Percentiles rank a stretch among this genome's conserved stretches.
These are phyloP conservation scores for Morone saxatilis DNA, from an alignment of 2,113 vertebrate genomes.

Conservation along the genomic window DNA sequence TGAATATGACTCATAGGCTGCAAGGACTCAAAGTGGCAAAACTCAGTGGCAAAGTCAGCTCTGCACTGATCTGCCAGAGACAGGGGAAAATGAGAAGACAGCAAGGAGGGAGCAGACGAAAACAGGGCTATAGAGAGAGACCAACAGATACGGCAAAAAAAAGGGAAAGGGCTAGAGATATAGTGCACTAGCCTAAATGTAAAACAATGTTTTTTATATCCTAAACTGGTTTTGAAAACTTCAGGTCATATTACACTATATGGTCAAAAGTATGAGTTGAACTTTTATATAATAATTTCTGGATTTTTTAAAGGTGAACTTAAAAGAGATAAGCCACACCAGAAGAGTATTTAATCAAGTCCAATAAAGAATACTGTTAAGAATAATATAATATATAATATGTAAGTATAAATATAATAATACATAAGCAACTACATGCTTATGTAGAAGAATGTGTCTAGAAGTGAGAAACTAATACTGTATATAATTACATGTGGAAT, in stretches of 20 bases:
- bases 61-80: constrained; percentile 3
- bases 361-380: background rate
- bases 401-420: too few relatives aligned
- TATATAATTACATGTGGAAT: too few relatives aligned
- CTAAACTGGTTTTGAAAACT: too few relatives aligned
- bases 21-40: constrained; percentile 14
- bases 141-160: background rate
- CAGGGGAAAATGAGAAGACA: background rate
- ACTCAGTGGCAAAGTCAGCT: background rate
- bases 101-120: background rate
- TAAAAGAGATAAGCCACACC: background rate
- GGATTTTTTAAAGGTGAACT: background rate
- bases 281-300: background rate
- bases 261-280: background rate
- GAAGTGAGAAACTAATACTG: background rate
- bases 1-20: background rate
- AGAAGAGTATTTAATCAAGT: background rate
- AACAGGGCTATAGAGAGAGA: background rate
- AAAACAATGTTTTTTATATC: background rate
- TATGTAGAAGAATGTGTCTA: background rate
- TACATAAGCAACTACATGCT: background rate
- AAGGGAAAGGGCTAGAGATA: background rate
- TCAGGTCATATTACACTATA: background rate
- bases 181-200: background rate
- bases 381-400: too few relatives aligned